Base-by-base conservation (phyloP, 2,888 invertebrate genomes). In the Masnerella sp. region DNA sequence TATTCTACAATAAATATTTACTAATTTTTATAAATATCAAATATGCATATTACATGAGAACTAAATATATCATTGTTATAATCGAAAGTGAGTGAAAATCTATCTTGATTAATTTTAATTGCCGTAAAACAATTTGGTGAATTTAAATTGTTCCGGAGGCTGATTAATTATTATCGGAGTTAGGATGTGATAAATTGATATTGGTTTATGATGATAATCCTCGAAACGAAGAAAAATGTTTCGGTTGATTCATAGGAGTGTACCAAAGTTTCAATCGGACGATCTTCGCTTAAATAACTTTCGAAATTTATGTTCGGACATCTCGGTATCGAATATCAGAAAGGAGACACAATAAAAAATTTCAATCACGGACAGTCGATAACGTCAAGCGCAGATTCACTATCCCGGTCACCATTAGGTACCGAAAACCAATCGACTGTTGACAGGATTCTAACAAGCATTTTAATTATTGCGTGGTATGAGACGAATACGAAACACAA, bases 361-460 rank as follows among this genome's bases (percentile, higher is more conserved):
- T 77, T 77, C 69, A 69, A 74, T 71, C 76, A 74, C 74, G 74
- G 65, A 51, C 47, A 32, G 22, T 30, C 32, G 34, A 47, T 47
- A 54, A 58, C 17, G 52, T 54, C 22, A 47, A 32, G 47, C 32
- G 43, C 38, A 40, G 18, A 62, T 42, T 28, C 36, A 40, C 30
- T 34, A 54, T 52, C n/a, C n/a, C 40, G 65, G 72, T 77, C 62
- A 59, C 22, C 25, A 67, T 64, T 62, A 70, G 73, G 61, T 67
- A 32, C 59, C 42, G 58, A 80, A 80, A 84, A 82, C 82, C 81
- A 81, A 85, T 85, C 83, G 81, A 74, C 77, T 80, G 80, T 62
- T 79, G 76, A 77, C 78, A 74, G 76, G 56, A 75, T 77, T 78
- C 79, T 78, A 82, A 80, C 81, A 73, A 79, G 82, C 82, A 83